Conservation (phyloP, 2,797 vertebrate species). For the Anguilla anguilla region DNA sequence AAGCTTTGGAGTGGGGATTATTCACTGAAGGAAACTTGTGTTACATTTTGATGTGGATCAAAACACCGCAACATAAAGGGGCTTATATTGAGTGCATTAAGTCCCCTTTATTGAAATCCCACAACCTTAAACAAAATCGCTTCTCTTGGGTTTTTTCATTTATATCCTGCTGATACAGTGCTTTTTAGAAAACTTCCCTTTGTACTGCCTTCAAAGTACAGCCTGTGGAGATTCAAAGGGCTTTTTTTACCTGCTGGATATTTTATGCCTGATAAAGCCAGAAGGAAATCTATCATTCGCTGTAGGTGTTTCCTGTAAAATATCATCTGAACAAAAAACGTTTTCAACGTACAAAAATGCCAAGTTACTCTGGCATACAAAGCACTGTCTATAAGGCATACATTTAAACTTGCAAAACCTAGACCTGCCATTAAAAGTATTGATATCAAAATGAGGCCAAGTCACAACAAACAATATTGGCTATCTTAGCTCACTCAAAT, state of each 20-base stretch:
- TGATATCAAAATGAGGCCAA: too few species aligned
- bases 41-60: constrained; percentile 23
- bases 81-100: constrained; percentile 14
- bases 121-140: constrained; percentile 18
- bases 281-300: constrained; percentile 42
- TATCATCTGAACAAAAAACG: constrained; percentile 21
- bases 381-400: too few species aligned
- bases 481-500: too few species aligned
- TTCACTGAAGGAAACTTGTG: constrained; percentile 2
- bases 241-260: constrained; percentile 60
- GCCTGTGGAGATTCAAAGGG: constrained; percentile 76
- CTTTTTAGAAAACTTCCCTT: constrained; percentile 72
- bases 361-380: too few species aligned
- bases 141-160: constrained; percentile 69
- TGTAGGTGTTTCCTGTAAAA: constrained; percentile 41
- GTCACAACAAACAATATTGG: too few species aligned
- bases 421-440: too few species aligned
- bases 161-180: constrained; percentile 68
- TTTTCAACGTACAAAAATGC: too few species aligned
- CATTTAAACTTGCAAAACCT: too few species aligned
- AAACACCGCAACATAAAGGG: constrained; percentile 24
- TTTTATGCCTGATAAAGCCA: constrained; percentile 50
- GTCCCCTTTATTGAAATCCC: constrained; percentile 21
- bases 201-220: constrained; percentile 78
- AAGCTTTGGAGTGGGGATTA: neutral